phyloP scores from a whole-genome alignment of 2,888 invertebrate genomes.

The Laothoe populi region DNA sequence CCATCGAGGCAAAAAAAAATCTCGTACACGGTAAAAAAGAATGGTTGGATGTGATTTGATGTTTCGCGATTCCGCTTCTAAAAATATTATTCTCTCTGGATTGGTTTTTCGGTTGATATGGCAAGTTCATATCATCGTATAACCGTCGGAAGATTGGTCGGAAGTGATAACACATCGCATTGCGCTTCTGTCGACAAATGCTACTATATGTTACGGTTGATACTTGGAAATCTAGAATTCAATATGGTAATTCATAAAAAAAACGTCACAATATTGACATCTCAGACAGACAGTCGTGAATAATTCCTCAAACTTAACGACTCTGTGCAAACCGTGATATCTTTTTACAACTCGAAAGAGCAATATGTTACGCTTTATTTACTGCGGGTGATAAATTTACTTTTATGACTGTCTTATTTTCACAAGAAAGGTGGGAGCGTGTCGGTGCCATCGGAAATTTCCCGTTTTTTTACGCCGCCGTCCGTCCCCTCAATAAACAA shows the following conservation, averaged over 20 bases:
- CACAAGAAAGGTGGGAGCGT: constrained; percentile 57
- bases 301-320: constrained; percentile 47
- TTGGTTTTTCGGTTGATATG: no score
- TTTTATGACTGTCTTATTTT: constrained; percentile 79
- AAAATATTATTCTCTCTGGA: no score
- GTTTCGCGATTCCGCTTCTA: no score
- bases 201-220: no score
- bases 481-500: constrained; percentile 64
- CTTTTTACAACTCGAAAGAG: constrained; percentile 65
- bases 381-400: constrained; percentile 74
- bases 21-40: no score
- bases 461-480: constrained; percentile 57
- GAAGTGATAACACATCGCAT: no score
- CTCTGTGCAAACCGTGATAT: constrained; percentile 54
- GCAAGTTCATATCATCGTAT: no score
- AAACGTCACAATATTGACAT: constrained; percentile 2
- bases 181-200: no score
- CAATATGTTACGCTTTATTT: constrained; percentile 79
- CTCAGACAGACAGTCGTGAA: constrained; percentile 3
- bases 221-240: no score
- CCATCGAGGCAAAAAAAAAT: no score
- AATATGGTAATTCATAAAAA: neutral
- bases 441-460: constrained; percentile 56
- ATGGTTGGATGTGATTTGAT: no score
- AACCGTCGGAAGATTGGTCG: no score